Percentiles rank a stretch among this genome's conserved stretches.
Conservation (phyloP, 2,113 vertebrate species). For the Camelus bactrianus region DNA sequence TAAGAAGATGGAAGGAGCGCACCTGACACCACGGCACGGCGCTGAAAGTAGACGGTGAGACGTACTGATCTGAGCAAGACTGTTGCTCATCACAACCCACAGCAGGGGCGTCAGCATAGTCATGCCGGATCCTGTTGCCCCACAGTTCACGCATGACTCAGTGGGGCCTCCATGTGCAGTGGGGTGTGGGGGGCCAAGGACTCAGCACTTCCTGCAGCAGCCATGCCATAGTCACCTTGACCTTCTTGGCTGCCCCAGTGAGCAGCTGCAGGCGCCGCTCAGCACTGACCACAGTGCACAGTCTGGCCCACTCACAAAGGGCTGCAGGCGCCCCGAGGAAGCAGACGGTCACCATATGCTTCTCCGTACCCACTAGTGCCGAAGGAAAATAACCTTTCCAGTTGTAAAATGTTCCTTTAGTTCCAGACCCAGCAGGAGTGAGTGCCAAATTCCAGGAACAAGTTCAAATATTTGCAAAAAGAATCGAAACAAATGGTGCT, state of each 20-base stretch:
- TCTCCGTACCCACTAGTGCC: no score
- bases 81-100: background rate
- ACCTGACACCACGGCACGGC: background rate
- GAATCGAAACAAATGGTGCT: background rate
- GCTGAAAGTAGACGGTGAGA: background rate
- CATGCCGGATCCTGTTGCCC: fast-evolving
- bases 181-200: background rate
- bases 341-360: background rate
- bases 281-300: fast-evolving
- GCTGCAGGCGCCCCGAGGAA: no score
- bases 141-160: fast-evolving
- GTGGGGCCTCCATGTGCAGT: background rate
- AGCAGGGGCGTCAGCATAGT: fast-evolving
- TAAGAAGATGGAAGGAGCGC: background rate
- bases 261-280: background rate
- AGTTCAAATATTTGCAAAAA: background rate
- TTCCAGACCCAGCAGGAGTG: background rate
- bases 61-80: background rate
- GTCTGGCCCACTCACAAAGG: no score
- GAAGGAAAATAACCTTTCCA: background rate
- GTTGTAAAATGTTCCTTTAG: background rate
- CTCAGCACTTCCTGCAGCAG: background rate
- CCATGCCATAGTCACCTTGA: fast-evolving
- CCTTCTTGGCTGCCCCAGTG: background rate
- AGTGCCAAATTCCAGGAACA: background rate